These are phyloP conservation scores for Girardinichthys multiradiatus DNA, from an alignment of 2,113 vertebrate species.

Conservation along the genomic window DNA sequence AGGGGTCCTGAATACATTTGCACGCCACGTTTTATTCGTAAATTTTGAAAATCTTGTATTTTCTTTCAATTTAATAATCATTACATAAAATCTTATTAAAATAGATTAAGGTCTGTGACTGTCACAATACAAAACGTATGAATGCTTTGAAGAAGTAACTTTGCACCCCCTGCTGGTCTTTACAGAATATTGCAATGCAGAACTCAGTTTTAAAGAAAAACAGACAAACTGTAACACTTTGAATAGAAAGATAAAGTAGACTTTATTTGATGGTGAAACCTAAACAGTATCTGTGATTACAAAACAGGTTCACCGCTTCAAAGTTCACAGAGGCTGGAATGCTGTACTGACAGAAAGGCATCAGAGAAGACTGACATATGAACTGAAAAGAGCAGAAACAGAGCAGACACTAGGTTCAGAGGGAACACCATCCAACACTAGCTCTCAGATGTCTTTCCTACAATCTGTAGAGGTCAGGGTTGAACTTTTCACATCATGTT, in stretches of 20 bases:
- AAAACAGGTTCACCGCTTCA: conserved; percentile 88
- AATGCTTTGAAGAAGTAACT: background rate
- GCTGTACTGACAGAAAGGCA: conserved; percentile 86
- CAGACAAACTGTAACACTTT: conserved; percentile 37
- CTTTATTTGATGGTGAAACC: conserved; percentile 94
- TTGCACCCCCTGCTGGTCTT: conserved; percentile 42
- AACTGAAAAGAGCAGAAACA: conserved; percentile 42
- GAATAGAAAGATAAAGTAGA: conserved; percentile 92
- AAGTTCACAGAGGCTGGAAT: conserved; percentile 88
- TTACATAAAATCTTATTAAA: background rate
- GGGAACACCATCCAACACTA: conserved; percentile 30
- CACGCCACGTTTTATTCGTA: no score
- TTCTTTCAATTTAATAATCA: background rate
- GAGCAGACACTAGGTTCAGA: conserved; percentile 18
- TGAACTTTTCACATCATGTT: conserved; percentile 22
- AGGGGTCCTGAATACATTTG: no score
- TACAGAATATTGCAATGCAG: conserved; percentile 21
- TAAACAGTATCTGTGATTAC: conserved; percentile 87
- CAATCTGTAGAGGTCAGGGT: conserved; percentile 39
- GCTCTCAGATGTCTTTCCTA: conserved; percentile 26
- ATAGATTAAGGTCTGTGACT: background rate
- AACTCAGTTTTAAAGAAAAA: background rate
- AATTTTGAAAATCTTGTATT: no score
- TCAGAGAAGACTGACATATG: conserved; percentile 73
- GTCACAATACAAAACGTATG: background rate